phyloP scores from a whole-genome alignment of 2,797 vertebrate genomes.

The Tinamus major region DNA sequence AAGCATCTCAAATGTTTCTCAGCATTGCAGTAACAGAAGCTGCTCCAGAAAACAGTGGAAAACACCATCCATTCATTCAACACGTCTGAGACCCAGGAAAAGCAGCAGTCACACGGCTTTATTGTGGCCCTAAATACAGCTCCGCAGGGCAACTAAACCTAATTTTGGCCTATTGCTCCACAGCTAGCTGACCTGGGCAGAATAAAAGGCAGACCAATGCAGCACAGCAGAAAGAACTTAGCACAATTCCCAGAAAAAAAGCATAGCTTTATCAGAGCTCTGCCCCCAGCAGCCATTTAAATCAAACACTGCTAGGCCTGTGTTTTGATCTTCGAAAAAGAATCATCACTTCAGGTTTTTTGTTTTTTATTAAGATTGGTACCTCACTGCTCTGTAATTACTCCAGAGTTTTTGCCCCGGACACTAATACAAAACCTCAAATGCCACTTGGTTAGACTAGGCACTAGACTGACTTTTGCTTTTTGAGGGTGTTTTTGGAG shows the following conservation, averaged over 20 bases:
- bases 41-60: neutral
- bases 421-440: neutral
- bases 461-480: neutral
- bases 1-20: neutral
- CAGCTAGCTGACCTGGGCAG: neutral
- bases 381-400: neutral
- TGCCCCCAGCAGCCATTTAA: neutral
- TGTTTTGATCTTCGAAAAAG: neutral
- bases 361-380: neutral
- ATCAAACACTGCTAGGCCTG: neutral
- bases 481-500: neutral
- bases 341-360: neutral
- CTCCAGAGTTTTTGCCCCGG: neutral
- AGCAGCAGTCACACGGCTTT: neutral
- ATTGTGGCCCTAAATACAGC: constrained; percentile 22
- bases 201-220: neutral
- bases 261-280: no score
- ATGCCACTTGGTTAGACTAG: neutral
- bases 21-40: neutral
- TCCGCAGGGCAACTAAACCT: neutral
- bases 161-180: neutral
- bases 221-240: neutral
- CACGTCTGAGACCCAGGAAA: neutral
- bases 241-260: neutral
- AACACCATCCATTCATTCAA: neutral